Evolutionary conservation across 2,113 vertebrate species (phyloP), one percentile per base, ranked within the genome.

Genomic region (Uria lomvia): DNA sequence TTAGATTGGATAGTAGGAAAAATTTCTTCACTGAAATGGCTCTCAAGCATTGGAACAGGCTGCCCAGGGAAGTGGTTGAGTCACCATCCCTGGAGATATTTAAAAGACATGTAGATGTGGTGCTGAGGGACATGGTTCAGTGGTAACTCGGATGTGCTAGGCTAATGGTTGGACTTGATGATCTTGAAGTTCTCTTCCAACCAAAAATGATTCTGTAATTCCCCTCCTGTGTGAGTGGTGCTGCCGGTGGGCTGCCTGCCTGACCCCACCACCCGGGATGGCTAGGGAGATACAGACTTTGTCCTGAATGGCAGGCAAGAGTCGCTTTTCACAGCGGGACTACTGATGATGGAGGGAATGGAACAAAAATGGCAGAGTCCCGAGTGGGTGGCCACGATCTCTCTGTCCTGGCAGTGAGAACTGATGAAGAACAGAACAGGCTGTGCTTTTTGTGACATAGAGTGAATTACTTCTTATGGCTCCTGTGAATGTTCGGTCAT

Each of bases 201-300:
- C 42, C 63, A 23, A 45, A 66, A 45, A 14, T 34, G 20, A 34
- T 62, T 40, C 36, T 26, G 59, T 62, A 36, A 26, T 22, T 90
- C 16, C 49, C 10, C 9, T 24, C 6, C 52, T 3, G 2, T 34
- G 40, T 23, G 3, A 34, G 24, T 1, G 8, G 19, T 49, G 59
- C 40, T 76, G 56, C 72, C 2, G 5, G 9, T 2, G 7, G n/a
- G 50, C 43, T n/a, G 65, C 30, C n/a, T 43, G 53, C 27, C 65
- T 45, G 50, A 17, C 18, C 38, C 12, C 1, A 3, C 18, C 16
- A 19, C 4, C 24, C 9, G 0, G 26, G 27, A 38, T 30, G 30
- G 24, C 49, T 15, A 3, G 20, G 6, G 27, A 13, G 13, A 26
- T 22, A 40, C 68, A 12, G 10, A 38, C 30, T 52, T 55, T 34